phyloP scores from a whole-genome alignment of 2,888 invertebrate genomes.

The Congeria kusceri region DNA sequence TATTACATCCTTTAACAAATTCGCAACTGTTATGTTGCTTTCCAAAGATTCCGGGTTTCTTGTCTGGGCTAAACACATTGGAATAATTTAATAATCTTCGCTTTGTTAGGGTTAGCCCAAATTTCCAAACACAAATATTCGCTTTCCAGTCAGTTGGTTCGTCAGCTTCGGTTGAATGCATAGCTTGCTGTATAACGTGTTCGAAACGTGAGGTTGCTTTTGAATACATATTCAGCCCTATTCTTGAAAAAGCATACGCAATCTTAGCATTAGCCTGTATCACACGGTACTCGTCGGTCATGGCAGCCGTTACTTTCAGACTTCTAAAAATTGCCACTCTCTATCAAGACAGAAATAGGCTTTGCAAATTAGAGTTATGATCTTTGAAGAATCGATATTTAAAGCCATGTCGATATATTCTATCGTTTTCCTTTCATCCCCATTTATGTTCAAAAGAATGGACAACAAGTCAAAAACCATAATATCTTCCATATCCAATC shows the following conservation, averaged over 20 bases:
- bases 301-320: constrained; percentile 1
- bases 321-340: background rate
- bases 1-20: too few species aligned
- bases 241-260: constrained; percentile 28
- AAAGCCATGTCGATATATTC: constrained; percentile 11
- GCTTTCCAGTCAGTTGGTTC: background rate
- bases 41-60: too few species aligned
- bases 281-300: background rate
- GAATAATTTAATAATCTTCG: constrained; percentile 21
- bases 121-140: constrained; percentile 31
- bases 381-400: background rate
- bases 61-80: background rate
- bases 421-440: constrained; percentile 17
- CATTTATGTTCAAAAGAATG: constrained; percentile 19
- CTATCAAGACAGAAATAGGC: constrained; percentile 29
- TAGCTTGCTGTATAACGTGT: constrained; percentile 8
- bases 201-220: constrained; percentile 12
- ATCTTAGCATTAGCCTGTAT: constrained; percentile 39
- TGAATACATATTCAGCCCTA: constrained; percentile 19
- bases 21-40: too few species aligned
- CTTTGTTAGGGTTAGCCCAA: constrained; percentile 26
- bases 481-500: constrained; percentile 21
- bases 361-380: constrained; percentile 22
- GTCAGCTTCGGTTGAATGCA: background rate
- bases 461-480: constrained; percentile 31